A percentile compares a stretch with the other conserved stretches of the same genome.
Conservation (phyloP, 1,140 invertebrate genomes). For the Vanessa atalanta region DNA sequence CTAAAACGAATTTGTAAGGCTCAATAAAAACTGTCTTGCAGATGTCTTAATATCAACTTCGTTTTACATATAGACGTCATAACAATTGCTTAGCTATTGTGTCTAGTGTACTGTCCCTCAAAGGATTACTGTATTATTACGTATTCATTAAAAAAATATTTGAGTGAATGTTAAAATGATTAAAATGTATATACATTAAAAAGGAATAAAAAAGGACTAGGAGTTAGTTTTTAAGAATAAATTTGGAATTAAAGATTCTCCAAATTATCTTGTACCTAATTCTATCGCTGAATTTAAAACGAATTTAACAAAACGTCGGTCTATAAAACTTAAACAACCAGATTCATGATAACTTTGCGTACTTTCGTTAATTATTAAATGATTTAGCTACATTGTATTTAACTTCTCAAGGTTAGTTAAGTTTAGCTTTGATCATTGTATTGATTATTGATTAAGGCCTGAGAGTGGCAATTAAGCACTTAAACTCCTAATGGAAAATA, state of each 20-base stretch:
- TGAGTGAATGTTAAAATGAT: background rate
- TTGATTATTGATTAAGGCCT: slow-evolving; percentile 17
- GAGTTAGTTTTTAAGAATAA: background rate
- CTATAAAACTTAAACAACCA: slow-evolving; percentile 37
- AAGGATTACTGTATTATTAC: too few species aligned
- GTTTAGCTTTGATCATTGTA: slow-evolving; percentile 20
- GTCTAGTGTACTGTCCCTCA: too few species aligned
- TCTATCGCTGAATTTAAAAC: slow-evolving; percentile 30
- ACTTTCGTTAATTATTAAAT: slow-evolving; percentile 43
- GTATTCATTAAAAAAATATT: too few species aligned
- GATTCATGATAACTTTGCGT: slow-evolving; percentile 41
- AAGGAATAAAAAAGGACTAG: background rate
- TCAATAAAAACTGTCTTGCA: background rate
- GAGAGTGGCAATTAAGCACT: slow-evolving; percentile 25
- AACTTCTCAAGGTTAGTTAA: slow-evolving; percentile 11
- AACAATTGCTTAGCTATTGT: too few species aligned
- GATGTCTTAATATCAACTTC: background rate
- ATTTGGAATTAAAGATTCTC: background rate
- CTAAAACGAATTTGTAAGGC: background rate
- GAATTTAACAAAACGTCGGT: slow-evolving; percentile 25
- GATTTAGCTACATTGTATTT: background rate
- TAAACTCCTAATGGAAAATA: slow-evolving; percentile 6
- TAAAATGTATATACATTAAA: background rate
- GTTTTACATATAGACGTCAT: too few species aligned
- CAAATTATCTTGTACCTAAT: background rate